These are phyloP conservation scores for Microchrysa polita DNA, from an alignment of 2,888 invertebrate genomes.

Conservation along the genomic window DNA sequence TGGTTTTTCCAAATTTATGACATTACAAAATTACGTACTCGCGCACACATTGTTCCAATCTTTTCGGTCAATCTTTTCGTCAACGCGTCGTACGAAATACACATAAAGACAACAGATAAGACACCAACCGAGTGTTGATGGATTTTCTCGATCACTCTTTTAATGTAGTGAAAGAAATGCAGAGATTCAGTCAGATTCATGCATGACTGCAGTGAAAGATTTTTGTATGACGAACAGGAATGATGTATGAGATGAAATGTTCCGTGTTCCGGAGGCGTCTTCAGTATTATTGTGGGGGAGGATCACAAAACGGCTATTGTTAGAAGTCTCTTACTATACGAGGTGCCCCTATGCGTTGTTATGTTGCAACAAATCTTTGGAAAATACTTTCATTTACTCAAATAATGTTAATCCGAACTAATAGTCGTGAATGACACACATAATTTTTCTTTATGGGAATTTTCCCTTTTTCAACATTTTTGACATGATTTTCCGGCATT, in stretches of 20 bases:
- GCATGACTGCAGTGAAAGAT: too few species aligned
- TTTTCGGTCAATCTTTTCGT: neutral
- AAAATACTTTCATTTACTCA: slow-evolving; percentile 4
- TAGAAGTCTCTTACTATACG: neutral
- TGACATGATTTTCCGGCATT: slow-evolving; percentile 2
- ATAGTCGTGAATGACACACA: slow-evolving; percentile 8
- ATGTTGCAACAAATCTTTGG: neutral
- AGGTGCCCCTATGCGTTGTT: neutral
- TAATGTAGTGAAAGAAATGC: neutral
- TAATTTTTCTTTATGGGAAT: neutral
- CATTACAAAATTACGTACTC: too few species aligned
- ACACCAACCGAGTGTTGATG: neutral
- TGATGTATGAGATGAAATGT: too few species aligned
- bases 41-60: neutral
- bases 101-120: neutral
- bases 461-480: slow-evolving; percentile 9
- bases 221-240: too few species aligned
- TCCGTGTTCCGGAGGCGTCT: too few species aligned
- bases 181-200: too few species aligned
- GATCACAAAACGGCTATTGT: neutral
- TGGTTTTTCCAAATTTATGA: slow-evolving; percentile 3
- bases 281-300: too few species aligned
- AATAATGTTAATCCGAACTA: slow-evolving; percentile 4
- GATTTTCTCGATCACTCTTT: slow-evolving; percentile 3
- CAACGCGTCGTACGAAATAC: neutral